Evolutionary conservation across 2,797 vertebrate genomes (phyloP), one percentile per base, ranked within the genome.

Genomic region (Mycteria americana): DNA sequence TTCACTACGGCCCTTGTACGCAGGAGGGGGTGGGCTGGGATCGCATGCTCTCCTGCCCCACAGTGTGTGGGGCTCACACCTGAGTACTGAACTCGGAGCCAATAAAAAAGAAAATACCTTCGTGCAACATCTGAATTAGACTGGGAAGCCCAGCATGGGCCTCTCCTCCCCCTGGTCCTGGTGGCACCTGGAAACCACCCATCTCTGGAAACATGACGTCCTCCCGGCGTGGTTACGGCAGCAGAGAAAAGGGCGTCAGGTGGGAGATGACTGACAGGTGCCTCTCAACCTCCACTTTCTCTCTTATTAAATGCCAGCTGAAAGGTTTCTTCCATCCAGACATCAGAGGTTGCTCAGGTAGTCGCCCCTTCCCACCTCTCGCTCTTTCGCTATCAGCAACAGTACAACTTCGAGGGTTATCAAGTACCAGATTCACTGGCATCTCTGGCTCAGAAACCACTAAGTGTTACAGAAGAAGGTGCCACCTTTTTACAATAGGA

Each of bases 61-160:
- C 39, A 39, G 28, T 0, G 1, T 3, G 23, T 9, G 25, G 65
- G n/a, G 21, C 39, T 48, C 5, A 0, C 27, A 31, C 33, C 27
- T 1, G 0, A 5, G 22, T n/a, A 11, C 43, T 13, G 31, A 80
- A 37, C 22, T 51, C 1, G 0, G 27, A 31, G 30, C 2, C 30
- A 72, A 25, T 25, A 11, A n/a, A 51, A 53, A 60, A 22, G 5
- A 80, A 73, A 83, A 75, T 11, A 16, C 18, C 24, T 6, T 65
- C 1, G 0, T 45, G 46, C 53, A 67, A 48, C 24, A 41, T 5
- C 57, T n/a, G 13, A 53, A 57, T 77, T 37, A 46, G 18, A 48
- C 17, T n/a, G 69, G 28, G 33, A 19, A 76, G 50, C 24, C 41
- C 54, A 37, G 45, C 7, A 7, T 3, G 4, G 28, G 6, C 74